Evolutionary conservation across 2,797 vertebrate species (phyloP).

Genomic region (Hyperoplus immaculatus): DNA sequence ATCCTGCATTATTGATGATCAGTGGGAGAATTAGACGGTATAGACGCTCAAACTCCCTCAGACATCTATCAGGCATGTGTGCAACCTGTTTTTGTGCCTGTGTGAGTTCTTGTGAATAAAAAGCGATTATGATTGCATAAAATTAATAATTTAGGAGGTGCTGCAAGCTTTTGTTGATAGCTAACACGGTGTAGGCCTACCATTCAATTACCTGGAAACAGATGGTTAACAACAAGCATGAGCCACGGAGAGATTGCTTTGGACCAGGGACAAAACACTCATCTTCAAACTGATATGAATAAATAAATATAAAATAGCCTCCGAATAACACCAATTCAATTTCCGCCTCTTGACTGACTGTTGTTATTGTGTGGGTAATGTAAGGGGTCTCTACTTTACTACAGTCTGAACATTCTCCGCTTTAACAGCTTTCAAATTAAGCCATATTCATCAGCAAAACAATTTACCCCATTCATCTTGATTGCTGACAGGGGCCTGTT

Average conservation of each 20-base stretch:
- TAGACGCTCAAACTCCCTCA: constrained; percentile 15
- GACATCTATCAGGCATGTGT: constrained; percentile 30
- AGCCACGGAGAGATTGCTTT: constrained; percentile 31
- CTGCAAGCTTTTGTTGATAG: neutral
- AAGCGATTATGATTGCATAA: constrained; percentile 17
- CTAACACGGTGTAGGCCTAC: constrained; percentile 9
- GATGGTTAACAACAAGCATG: constrained; percentile 22
- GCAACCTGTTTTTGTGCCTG: constrained; percentile 7
- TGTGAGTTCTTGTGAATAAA: constrained; percentile 5
- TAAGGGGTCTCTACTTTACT: neutral
- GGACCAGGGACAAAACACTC: neutral
- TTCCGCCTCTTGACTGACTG: neutral
- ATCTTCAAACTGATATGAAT: constrained; percentile 15
- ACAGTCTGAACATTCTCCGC: neutral
- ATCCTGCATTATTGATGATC: constrained; percentile 75
- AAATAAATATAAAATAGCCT: constrained; percentile 20
- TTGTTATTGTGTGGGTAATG: neutral
- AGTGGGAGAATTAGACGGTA: constrained; percentile 20
- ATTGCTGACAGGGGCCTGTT: neutral
- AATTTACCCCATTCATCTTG: constrained; percentile 9
- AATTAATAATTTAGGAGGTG: constrained; percentile 40
- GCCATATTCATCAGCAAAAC: neutral
- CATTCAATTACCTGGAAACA: constrained; percentile 53
- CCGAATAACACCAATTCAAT: constrained; percentile 8
- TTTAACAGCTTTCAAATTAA: constrained; percentile 20